phyloP scores from a whole-genome alignment of 2,888 invertebrate species.

The Cephus runcator region DNA sequence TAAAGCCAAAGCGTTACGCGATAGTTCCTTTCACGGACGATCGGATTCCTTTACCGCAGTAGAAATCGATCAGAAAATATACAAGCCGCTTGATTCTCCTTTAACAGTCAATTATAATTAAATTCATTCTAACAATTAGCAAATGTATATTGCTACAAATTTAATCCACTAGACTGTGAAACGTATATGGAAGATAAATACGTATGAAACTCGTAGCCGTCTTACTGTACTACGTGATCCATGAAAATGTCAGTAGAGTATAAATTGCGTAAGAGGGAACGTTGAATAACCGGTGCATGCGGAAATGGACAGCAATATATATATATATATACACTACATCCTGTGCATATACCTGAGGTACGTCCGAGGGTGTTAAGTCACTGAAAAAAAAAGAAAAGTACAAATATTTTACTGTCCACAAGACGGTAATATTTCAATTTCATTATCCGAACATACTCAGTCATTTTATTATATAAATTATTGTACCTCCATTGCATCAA shows the following conservation, averaged over 20 bases:
- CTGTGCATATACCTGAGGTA: background rate
- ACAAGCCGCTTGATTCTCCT: background rate
- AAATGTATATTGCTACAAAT: background rate
- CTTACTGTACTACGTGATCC: constrained; percentile 22
- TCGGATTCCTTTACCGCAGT: background rate
- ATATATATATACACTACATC: background rate
- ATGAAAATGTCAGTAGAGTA: constrained; percentile 51
- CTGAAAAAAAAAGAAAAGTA: background rate
- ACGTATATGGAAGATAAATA: background rate
- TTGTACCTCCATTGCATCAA: background rate
- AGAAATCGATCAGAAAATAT: background rate
- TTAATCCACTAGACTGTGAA: background rate
- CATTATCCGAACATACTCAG: background rate
- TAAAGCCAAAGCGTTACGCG: background rate
- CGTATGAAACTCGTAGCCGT: background rate
- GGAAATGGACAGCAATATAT: constrained; percentile 35
- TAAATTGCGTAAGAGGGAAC: constrained; percentile 15
- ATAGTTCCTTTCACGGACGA: background rate
- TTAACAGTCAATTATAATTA: background rate
- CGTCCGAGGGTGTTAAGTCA: background rate
- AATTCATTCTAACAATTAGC: background rate
- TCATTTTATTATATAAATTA: background rate
- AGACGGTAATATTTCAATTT: background rate
- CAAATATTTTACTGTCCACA: background rate
- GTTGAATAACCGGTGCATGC: constrained; percentile 50